These are phyloP conservation scores for Hippoglossus stenolepis DNA, from an alignment of 2,113 vertebrate genomes.

Conservation along the genomic window DNA sequence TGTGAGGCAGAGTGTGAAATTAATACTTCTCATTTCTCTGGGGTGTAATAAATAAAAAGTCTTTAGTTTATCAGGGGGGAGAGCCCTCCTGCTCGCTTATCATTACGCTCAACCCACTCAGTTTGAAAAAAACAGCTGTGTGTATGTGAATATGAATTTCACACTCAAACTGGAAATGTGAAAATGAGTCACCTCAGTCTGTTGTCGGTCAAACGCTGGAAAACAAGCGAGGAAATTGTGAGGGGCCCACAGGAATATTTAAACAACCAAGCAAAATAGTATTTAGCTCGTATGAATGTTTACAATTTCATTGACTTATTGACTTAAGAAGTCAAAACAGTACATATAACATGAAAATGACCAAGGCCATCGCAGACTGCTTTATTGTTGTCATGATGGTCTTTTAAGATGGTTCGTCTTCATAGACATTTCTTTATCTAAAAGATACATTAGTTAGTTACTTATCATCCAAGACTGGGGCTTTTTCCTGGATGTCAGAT, in stretches of 20 bases:
- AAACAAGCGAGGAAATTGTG: background rate
- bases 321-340: background rate
- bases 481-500: background rate
- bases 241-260: background rate
- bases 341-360: background rate
- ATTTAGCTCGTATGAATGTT: background rate
- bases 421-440: too few species aligned
- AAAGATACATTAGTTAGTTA: background rate
- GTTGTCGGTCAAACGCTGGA: background rate
- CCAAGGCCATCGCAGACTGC: too few species aligned
- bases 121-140: background rate
- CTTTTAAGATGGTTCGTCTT: too few species aligned
- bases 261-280: background rate
- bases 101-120: conserved; percentile 41
- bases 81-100: conserved; percentile 48
- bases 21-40: conserved; percentile 62
- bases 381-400: too few species aligned
- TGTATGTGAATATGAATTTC: conserved; percentile 33
- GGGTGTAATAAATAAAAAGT: conserved; percentile 67
- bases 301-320: background rate
- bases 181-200: conserved; percentile 46
- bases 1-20: conserved; percentile 78
- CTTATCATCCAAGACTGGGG: background rate
- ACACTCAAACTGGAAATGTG: conserved; percentile 50
- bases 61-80: conserved; percentile 53